Evolutionary conservation across 1,140 invertebrate species (phyloP).

Genomic region (Phocides pigmalion): DNA sequence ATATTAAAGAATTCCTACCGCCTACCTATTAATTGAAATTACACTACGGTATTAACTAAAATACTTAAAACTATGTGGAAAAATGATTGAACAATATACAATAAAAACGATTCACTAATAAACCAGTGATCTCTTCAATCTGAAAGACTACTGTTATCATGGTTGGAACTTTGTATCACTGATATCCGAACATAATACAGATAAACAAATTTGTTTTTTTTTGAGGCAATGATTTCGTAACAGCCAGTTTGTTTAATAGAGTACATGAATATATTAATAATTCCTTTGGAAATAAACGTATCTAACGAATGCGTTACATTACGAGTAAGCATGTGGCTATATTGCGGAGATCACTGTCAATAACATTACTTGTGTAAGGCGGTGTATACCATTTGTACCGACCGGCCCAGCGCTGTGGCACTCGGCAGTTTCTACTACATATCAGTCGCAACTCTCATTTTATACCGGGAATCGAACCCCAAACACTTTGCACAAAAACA

Average conservation of each 20-base stretch:
- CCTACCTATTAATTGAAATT: conserved; percentile 80
- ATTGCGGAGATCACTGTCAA: conserved; percentile 64
- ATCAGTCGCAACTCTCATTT: conserved; percentile 80
- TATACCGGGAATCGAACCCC: conserved; percentile 67
- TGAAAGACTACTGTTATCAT: conserved; percentile 36
- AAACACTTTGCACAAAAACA: conserved; percentile 80
- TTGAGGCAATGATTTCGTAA: conserved; percentile 24
- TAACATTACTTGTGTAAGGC: conserved; percentile 77
- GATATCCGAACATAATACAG: conserved; percentile 20
- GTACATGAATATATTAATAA: conserved; percentile 26
- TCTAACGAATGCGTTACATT: conserved; percentile 18
- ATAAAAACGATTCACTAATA: conserved; percentile 82
- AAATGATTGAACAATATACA: conserved; percentile 82
- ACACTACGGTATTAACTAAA: conserved; percentile 80
- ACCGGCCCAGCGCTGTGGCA: conserved; percentile 56
- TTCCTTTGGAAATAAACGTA: conserved; percentile 23
- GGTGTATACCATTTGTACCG: conserved; percentile 79
- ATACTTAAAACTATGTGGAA: conserved; percentile 81
- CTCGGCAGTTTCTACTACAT: conserved; percentile 73
- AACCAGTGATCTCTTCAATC: conserved; percentile 64
- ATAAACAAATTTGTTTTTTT: background rate
- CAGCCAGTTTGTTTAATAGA: conserved; percentile 4
- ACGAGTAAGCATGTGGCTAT: conserved; percentile 26
- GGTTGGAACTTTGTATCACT: conserved; percentile 29
- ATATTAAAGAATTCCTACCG: conserved; percentile 80